Conservation (phyloP, 2,797 vertebrate species). For the Vultur gryphus region DNA sequence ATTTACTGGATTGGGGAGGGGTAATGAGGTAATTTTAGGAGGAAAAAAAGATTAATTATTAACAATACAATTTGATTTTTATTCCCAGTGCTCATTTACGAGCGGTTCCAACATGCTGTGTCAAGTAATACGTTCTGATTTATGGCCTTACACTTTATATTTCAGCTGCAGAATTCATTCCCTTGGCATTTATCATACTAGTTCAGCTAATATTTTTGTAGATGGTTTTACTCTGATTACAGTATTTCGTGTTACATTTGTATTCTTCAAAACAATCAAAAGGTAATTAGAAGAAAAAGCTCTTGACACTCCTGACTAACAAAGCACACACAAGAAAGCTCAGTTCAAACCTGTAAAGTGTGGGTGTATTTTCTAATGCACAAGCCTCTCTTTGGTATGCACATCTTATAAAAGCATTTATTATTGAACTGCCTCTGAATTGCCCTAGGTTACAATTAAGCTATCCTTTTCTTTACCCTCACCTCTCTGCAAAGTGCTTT, state of each 20-base stretch:
- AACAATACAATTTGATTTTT: constrained; percentile 10
- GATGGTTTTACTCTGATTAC: neutral
- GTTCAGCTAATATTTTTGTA: neutral
- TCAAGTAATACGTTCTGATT: neutral
- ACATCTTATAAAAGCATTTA: neutral
- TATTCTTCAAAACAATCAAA: neutral
- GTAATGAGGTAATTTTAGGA: neutral
- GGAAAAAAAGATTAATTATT: neutral
- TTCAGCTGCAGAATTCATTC: neutral
- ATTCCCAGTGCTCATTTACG: neutral
- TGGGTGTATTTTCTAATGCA: constrained; percentile 3
- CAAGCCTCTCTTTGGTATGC: neutral
- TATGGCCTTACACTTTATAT: neutral
- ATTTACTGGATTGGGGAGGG: neutral
- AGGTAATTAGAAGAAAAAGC: neutral
- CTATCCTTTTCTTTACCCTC: neutral
- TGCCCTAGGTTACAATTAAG: constrained; percentile 1
- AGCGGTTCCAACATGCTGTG: neutral
- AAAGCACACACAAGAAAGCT: neutral
- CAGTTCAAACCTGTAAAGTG: neutral
- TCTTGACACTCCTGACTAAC: neutral
- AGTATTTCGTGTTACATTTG: neutral
- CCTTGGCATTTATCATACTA: neutral
- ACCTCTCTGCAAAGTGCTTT: neutral
- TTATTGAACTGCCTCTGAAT: neutral